Base-by-base conservation (phyloP, 1,140 invertebrate genomes). In the Eriosoma lanigerum region DNA sequence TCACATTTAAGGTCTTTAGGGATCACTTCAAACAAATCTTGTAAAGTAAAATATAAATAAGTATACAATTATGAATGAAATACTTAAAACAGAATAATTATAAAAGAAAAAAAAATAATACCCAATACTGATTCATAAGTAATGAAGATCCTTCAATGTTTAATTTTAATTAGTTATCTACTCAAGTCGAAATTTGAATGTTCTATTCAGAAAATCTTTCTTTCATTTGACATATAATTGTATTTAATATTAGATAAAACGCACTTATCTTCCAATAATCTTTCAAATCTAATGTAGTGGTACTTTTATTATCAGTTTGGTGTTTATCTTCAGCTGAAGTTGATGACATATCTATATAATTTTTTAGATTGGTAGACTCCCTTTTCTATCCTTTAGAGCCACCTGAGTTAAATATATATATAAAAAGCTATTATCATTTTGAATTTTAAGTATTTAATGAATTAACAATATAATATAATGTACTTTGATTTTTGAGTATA, bases 191-290 rank as follows among this genome's bases (percentile, higher is more conserved):
- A 26, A 58, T 58, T 58, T 58, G 54, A 58, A 58, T 3, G 19
- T 19, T 58, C 19, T 58, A 8, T 58, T 58, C 17, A 58, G 32
- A 64, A 64, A 64, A 64, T 32, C 60, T 17, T 64, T 64, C 60
- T 32, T 64, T 64, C 26, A 64, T 64, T 64, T 38, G 60, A 64
- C 26, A 64, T 17, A 64, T 64, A 17, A 64, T 64, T 19, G 26
- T 38, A 64, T 64, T 6, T 32, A 64, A 17, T 17, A 64, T 26
- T 32, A 26, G 60, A 64, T 64, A 64, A 38, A 64, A 64, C 32
- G 60, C 26, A 64, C 32, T 12, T 32, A 32, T 64, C 29, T 64
- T 64, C 32, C 60, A 64, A 32, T 38, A 38, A 5, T 64, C 29
- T 64, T 64, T 64, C 17, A 3, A 17, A 13, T 64, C 26, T 64